Conservation (phyloP, 2,113 vertebrate species). For the Cyphomyrus discorhynchus region DNA sequence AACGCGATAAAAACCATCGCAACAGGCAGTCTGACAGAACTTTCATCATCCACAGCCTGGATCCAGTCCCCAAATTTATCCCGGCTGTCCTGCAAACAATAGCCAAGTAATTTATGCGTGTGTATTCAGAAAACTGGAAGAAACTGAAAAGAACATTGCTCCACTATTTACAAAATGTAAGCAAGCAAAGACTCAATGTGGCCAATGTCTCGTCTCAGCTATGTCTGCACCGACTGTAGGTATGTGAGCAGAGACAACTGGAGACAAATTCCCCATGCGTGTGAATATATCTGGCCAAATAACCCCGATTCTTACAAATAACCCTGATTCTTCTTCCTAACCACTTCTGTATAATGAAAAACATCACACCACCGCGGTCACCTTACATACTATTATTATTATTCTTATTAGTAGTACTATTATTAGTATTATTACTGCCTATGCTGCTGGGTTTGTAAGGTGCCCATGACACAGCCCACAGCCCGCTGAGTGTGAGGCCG, state of each 20-base stretch:
- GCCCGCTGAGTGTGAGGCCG: not conserved
- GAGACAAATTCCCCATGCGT: not conserved
- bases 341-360: not conserved
- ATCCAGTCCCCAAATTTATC: slow-evolving; percentile 73
- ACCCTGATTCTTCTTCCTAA: not conserved
- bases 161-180: not conserved
- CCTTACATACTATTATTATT: not conserved
- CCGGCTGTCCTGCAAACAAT: slow-evolving; percentile 62
- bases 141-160: not conserved
- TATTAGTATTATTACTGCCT: not conserved
- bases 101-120: not conserved
- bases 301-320: not conserved
- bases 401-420: not conserved
- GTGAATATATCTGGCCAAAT: not conserved
- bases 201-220: not conserved
- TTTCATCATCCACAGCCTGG: slow-evolving; percentile 72
- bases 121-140: not conserved
- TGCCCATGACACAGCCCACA: not conserved
- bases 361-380: not conserved
- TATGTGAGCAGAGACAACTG: not conserved
- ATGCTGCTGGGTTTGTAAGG: not conserved
- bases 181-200: not conserved
- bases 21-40: slow-evolving; percentile 65
- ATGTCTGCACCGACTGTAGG: not conserved
- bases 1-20: slow-evolving; percentile 66